Base-by-base conservation (phyloP, 2,888 invertebrate species). In the Trilocha varians region DNA sequence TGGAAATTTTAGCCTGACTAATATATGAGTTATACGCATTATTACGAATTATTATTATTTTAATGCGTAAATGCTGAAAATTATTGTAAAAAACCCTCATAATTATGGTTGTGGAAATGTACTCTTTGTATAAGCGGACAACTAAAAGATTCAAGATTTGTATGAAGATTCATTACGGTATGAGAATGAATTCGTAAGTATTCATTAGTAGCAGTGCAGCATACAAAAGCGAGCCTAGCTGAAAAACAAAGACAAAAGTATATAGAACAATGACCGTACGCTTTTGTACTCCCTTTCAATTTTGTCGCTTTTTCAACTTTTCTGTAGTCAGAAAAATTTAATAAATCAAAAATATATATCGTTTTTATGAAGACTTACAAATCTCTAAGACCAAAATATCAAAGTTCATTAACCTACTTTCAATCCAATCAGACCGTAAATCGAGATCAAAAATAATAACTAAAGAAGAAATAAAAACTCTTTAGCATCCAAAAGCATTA, bases 201-300 rank as follows among this genome's bases (percentile, higher is more conserved):
- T 11, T 40, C 36, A 40, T 40, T 40, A 40, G 50, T 45, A 49
- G 50, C 41, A 44, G 44, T 44, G 44, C 49, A 41, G 44, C 48
- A 50, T 52, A 62, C 56, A 58, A 63, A 65, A 60, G 53, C 53
- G 50, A 55, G 50, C 47, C 53, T 53, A 52, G 52, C 55, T 62
- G 55, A 64, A 65, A 63, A 62, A 62, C 59, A 67, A 59, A 64
- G 67, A 61, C 59, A 60, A 57, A 62, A 65, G 59, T 57, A 48
- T 50, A 54, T 47, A 54, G 58, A 66, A 66, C 70, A 67, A 67
- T 63, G 55, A 57, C 61, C 58, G 54, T 57, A 49, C 50, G 41
- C 55, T 59, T 57, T 59, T 46, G 59, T 56, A 53, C 52, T 52
- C 53, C 51, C 47, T 57, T 54, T 45, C 44, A 39, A 38, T 48